phyloP scores from a whole-genome alignment of 2,888 invertebrate species.

The Drosophila planitibia region DNA sequence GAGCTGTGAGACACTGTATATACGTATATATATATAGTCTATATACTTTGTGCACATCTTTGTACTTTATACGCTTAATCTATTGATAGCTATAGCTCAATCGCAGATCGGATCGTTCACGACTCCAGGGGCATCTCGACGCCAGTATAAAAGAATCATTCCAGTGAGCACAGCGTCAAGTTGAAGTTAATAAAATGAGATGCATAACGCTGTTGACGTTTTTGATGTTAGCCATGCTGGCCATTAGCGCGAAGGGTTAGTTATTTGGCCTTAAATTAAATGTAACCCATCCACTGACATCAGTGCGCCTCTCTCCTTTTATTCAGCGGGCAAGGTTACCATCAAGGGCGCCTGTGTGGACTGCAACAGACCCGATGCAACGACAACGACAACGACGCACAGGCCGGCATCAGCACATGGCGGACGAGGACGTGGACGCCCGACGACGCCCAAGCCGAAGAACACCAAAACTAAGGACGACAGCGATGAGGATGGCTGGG shows the following conservation, averaged over 20 bases:
- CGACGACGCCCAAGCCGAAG: conserved; percentile 41
- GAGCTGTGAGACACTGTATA: no score
- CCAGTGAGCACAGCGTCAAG: conserved; percentile 11
- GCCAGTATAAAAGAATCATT: conserved; percentile 51
- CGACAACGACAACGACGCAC: background rate
- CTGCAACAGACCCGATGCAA: conserved; percentile 30
- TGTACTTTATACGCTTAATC: background rate
- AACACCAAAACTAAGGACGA: background rate
- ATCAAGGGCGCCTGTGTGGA: conserved; percentile 58
- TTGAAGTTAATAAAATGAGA: conserved; percentile 47
- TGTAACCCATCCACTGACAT: background rate
- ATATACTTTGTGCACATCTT: background rate
- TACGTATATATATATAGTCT: background rate
- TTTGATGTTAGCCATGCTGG: conserved; percentile 40
- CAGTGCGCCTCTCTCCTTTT: background rate
- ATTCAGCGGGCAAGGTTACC: conserved; percentile 61
- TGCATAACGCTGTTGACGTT: conserved; percentile 47
- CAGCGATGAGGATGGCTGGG: conserved; percentile 36
- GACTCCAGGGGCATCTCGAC: background rate
- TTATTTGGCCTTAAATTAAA: background rate
- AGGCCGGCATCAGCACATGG: conserved; percentile 8
- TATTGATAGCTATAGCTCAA: conserved; percentile 4
- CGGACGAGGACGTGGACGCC: conserved; percentile 5
- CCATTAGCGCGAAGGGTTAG: conserved; percentile 51
- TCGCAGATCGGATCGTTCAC: conserved; percentile 12